Percentiles rank a stretch among this genome's conserved stretches.
Evolutionary conservation across 2,113 vertebrate genomes (phyloP).

Genomic region (Poeciliopsis occidentalis): DNA sequence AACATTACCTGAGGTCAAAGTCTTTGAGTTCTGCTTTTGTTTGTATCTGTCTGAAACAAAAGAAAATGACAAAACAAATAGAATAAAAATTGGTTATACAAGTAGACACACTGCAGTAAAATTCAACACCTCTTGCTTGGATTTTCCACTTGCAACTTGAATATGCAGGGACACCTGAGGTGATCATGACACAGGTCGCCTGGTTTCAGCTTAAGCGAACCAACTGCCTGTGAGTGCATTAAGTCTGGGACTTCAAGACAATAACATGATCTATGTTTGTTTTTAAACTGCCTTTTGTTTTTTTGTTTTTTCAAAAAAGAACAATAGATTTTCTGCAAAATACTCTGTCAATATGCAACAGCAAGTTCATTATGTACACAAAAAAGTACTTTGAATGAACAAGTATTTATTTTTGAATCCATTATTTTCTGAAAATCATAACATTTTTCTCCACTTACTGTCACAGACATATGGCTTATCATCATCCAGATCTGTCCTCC

Average conservation of each 20-base stretch:
- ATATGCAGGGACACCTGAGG: slow-evolving; percentile 36
- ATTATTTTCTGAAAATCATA: background rate
- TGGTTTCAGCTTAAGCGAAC: slow-evolving; percentile 11
- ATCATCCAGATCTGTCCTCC: slow-evolving; percentile 89
- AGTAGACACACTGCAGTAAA: slow-evolving; percentile 22
- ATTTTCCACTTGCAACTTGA: slow-evolving; percentile 53
- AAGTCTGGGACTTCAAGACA: background rate
- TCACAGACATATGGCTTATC: slow-evolving; percentile 98
- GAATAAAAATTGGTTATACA: slow-evolving; percentile 36
- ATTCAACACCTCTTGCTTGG: slow-evolving; percentile 21
- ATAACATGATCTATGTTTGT: background rate
- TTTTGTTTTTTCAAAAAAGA: too few species aligned
- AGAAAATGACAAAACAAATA: slow-evolving; percentile 52
- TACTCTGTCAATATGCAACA: too few species aligned
- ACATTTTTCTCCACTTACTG: slow-evolving; percentile 84
- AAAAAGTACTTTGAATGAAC: background rate
- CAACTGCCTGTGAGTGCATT: background rate
- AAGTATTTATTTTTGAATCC: background rate
- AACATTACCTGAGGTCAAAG: slow-evolving; percentile 80
- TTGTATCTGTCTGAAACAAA: slow-evolving; percentile 89
- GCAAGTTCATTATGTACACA: too few species aligned
- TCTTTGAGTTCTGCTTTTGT: slow-evolving; percentile 88
- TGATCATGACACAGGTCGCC: slow-evolving; percentile 16
- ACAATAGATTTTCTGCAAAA: too few species aligned
- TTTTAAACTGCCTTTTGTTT: background rate